Base-by-base conservation (phyloP, 1,140 invertebrate species). In the Alviniconcha marisindica region DNA sequence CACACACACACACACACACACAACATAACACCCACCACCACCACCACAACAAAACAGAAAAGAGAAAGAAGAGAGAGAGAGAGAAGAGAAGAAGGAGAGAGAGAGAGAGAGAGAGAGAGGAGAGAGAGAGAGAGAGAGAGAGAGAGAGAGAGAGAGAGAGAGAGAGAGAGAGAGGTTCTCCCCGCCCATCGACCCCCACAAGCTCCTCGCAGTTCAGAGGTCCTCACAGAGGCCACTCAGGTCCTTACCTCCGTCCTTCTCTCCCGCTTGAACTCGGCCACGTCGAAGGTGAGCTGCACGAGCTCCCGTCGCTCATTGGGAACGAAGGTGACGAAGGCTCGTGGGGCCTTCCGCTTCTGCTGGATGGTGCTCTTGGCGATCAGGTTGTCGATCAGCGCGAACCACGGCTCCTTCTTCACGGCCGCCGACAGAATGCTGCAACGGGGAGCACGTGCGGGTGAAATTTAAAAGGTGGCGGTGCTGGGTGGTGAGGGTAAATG, bases 241-340 rank as follows among this genome's bases (percentile, higher is more conserved):
- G n/a, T n/a, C 38, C 77, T 51, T 79, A 90, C 89, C 84, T 88
- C 88, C 21, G 88, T 82, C 56, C 80, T 84, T 28, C 82, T 71
- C 21, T 88, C 86, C 24, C 86, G 82, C 42, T 84, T 87, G 77
- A 86, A 90, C 63, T 89, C 85, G 63, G 83, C 86, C 42, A 87
- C 82, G 79, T 90, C 89, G 80, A 90, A 90, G 2, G 84, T 87
- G 15, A 90, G 79, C 54, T 89, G 86, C 24, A 87, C 85, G 7
- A 90, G 76, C 81, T 90, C 84, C 51, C 84, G 78, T 44, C 85
- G 77, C n/a, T 88, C 87, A 78, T 89, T 87, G 15, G 86, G 84
- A 10, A 89, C 86, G 40, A 87, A 81, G 18, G 86, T 87, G 33
- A 89, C 86, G 73, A 90, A 90, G 33, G 88, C 83, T 21, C 87